Base-by-base conservation (phyloP, 2,797 vertebrate species). In the Epinephelus awoara region DNA sequence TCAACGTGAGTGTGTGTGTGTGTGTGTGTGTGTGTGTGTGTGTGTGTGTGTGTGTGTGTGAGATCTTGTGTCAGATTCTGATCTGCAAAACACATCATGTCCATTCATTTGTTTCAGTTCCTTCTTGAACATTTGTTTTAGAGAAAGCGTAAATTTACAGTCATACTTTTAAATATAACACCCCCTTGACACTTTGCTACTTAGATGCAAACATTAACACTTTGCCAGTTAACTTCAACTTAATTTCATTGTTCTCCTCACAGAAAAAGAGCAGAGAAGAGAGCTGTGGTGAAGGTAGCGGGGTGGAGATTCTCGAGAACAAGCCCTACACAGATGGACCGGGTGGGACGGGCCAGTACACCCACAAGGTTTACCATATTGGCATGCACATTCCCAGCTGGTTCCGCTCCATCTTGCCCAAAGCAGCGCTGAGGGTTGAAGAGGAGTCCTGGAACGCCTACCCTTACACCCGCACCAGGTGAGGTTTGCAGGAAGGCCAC, bases 191-290 rank as follows among this genome's bases (percentile, higher is more conserved):
- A 17, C 6, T 17, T 1, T 7, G 21, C 15, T 65, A 4, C 55
- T 50, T 67, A 29, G 25, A 29, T 63, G 17, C 21, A 68, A 71
- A 61, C 38, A 59, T 44, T 2, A 68, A 46, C n/a, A 46, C 17
- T 10, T 25, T 6, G 42, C 2, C 34, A 61, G 23, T 42, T 52
- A 38, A 57, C 12, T 46, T 46, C 3, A 64, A 9, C 44, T 29
- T 55, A 0, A 21, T 58, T 27, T 74, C 7, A 23, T 55, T 44
- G 3, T 69, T 66, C n/a, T 27, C 47, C 57, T 79, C 76, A 27
- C 95, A 99, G 98, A 99, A 98, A 94, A 99, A 99, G 94, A 99
- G 98, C 94, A 94, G 97, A 56, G 97, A 99, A n/a, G 98, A 99
- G 93, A 99, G 96, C 18, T 96, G 96, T 5, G 98, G 98, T 0